These are phyloP conservation scores for Siniperca obscura DNA, from an alignment of 2,797 vertebrate species.

Conservation along the genomic window DNA sequence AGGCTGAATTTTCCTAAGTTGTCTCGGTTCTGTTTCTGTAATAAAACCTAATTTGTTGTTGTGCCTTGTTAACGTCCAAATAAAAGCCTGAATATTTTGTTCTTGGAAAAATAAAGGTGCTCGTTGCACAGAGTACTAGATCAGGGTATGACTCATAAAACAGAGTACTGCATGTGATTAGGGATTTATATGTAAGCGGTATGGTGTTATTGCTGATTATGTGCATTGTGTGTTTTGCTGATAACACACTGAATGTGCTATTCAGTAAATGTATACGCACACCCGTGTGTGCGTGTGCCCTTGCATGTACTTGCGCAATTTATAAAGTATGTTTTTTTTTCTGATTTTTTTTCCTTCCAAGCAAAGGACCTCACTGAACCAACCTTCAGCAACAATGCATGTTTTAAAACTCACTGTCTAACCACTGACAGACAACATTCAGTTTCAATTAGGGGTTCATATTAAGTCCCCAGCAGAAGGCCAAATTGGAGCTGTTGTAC, in stretches of 20 bases:
- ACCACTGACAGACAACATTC: slow-evolving; percentile 48
- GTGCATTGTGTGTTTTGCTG: slow-evolving; percentile 53
- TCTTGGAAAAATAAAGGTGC: slow-evolving; percentile 69
- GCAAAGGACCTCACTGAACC: slow-evolving; percentile 32
- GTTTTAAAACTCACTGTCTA: slow-evolving; percentile 41
- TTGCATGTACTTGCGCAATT: slow-evolving; percentile 31
- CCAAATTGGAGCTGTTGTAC: slow-evolving; percentile 55
- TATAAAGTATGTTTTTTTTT: slow-evolving; percentile 8
- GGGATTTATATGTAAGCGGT: slow-evolving; percentile 58
- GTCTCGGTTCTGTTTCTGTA: slow-evolving; percentile 65
- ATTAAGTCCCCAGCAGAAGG: slow-evolving; percentile 55
- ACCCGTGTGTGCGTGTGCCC: slow-evolving; percentile 1
- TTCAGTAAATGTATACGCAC: background rate
- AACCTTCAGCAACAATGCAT: slow-evolving; percentile 38
- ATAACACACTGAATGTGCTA: slow-evolving; percentile 47
- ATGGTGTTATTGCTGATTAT: slow-evolving; percentile 57
- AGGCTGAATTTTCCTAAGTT: slow-evolving; percentile 65
- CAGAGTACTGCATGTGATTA: slow-evolving; percentile 61
- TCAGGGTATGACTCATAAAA: slow-evolving; percentile 68
- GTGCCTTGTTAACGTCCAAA: slow-evolving; percentile 77
- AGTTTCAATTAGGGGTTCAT: slow-evolving; percentile 54
- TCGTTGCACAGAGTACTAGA: slow-evolving; percentile 36
- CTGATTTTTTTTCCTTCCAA: background rate
- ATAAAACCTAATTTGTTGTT: slow-evolving; percentile 79
- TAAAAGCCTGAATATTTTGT: slow-evolving; percentile 76